Base-by-base conservation (phyloP, 2,888 invertebrate genomes). In the Metellina segmentata region DNA sequence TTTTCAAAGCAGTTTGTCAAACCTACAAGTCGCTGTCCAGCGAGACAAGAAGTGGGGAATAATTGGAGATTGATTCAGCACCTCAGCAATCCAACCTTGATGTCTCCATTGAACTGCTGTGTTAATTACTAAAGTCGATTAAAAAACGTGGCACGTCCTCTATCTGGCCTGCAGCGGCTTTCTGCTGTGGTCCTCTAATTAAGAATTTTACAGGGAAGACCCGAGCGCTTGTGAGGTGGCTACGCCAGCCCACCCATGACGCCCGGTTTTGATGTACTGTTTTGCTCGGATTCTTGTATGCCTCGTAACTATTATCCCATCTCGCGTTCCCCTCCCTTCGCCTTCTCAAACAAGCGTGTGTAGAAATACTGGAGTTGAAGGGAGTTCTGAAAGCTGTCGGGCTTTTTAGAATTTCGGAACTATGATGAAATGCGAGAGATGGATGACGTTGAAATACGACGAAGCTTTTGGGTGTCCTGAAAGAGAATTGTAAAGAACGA, bases 21-120 rank as follows among this genome's bases (percentile, higher is more conserved):
- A 85, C 48, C 61, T 85, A 78, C 79, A 61, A 61, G 61, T 75
- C 74, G 75, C 61, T 53, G 61, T 85, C 74, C 13, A 48, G 34
- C 34, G 75, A 85, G 85, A 85, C 85, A 19, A 85, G 75, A 85
- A 75, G 85, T 85, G 85, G 53, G 52, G 75, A 85, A 85, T 78
- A 86, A 78, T 86, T 78, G 86, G 70, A 86, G 86, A 78, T 78
- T 48, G 78, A 78, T 86, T 86, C 86, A 75, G 78, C 86, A 86
- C 86, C 78, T 86, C 51, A 61, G 48, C 78, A 86, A 34, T 82
- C 85, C 61, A 74, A 61, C 85, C 61, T 86, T 86, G 78, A 86
- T 77, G 70, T 86, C 86, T 86, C 77, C 86, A 86, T 86, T 48
- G 70, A 69, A 70, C 20, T 86, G 69, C 86, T 78, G 78, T 34